Percentiles rank a stretch among this genome's conserved stretches.
phyloP scores from a whole-genome alignment of 2,888 invertebrate genomes.

The Synergus japonicus region DNA sequence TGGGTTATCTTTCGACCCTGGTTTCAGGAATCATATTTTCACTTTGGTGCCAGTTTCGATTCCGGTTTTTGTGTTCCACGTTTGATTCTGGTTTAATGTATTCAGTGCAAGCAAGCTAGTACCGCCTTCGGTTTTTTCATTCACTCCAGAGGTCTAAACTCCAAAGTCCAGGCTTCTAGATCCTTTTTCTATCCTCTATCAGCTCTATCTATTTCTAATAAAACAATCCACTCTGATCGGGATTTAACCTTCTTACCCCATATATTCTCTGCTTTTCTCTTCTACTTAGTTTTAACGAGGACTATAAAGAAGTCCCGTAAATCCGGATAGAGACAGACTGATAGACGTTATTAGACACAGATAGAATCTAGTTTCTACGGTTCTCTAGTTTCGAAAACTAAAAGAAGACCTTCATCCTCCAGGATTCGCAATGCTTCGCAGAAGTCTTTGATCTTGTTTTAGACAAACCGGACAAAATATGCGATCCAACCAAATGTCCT shows the following conservation, averaged over 20 bases:
- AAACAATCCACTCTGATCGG: not conserved
- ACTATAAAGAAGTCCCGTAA: slow-evolving; percentile 22
- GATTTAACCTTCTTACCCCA: slow-evolving; percentile 26
- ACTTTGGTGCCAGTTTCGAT: slow-evolving; percentile 38
- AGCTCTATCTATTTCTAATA: slow-evolving; percentile 2
- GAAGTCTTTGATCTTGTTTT: slow-evolving; percentile 36
- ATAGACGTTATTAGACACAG: not conserved
- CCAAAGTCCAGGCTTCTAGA: not conserved
- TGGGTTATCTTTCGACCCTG: slow-evolving; percentile 24
- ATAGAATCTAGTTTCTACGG: slow-evolving; percentile 39
- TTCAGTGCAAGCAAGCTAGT: slow-evolving; percentile 29
- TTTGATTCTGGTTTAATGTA: slow-evolving; percentile 39
- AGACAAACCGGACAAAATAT: slow-evolving; percentile 38
- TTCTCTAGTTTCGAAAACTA: slow-evolving; percentile 17
- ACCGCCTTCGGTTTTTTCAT: not conserved
- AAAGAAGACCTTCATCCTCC: not conserved
- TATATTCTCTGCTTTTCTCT: slow-evolving; percentile 3
- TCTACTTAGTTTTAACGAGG: slow-evolving; percentile 35
- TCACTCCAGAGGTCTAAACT: not conserved
- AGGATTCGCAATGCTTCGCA: slow-evolving; percentile 29
- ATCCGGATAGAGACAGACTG: slow-evolving; percentile 7
- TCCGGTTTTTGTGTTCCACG: slow-evolving; percentile 39
- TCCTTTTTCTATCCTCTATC: not conserved
- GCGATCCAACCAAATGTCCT: slow-evolving; percentile 38
- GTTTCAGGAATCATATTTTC: slow-evolving; percentile 37